Evolutionary conservation across 2,113 vertebrate genomes (phyloP).

Genomic region (Carettochelys insculpta): DNA sequence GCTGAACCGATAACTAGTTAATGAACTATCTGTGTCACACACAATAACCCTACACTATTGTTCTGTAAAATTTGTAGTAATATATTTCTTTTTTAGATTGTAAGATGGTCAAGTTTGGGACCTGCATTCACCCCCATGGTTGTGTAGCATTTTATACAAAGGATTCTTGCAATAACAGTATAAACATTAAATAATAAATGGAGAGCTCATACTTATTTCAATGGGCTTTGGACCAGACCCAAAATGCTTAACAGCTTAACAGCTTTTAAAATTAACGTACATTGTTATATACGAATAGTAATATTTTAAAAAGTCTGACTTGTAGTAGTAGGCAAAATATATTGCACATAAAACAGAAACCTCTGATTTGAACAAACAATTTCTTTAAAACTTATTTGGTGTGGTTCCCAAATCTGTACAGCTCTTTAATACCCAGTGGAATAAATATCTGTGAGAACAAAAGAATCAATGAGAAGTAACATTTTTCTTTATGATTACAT

Average conservation of each 20-base stretch:
- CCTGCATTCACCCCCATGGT: background rate
- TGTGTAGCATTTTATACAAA: too few relatives aligned
- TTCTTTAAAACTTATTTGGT: background rate
- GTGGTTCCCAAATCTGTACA: background rate
- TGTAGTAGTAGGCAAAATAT: background rate
- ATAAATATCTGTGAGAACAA: background rate
- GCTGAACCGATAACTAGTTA: background rate
- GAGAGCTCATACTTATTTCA: background rate
- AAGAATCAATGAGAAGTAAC: background rate
- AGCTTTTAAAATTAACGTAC: too few relatives aligned
- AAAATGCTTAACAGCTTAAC: background rate
- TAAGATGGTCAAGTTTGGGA: background rate
- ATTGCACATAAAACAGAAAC: background rate
- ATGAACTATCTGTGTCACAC: background rate
- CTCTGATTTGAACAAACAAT: background rate
- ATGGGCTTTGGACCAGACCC: accelerated
- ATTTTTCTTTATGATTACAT: background rate
- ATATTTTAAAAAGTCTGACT: background rate
- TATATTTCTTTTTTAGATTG: background rate
- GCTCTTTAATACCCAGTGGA: background rate
- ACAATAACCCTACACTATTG: background rate
- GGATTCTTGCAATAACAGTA: background rate
- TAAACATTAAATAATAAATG: background rate
- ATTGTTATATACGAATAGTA: background rate
- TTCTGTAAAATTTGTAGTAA: background rate